A percentile compares a stretch with the other conserved stretches of the same genome.
Conservation (phyloP, 1,140 invertebrate genomes). For the Procambarus virginalis region DNA sequence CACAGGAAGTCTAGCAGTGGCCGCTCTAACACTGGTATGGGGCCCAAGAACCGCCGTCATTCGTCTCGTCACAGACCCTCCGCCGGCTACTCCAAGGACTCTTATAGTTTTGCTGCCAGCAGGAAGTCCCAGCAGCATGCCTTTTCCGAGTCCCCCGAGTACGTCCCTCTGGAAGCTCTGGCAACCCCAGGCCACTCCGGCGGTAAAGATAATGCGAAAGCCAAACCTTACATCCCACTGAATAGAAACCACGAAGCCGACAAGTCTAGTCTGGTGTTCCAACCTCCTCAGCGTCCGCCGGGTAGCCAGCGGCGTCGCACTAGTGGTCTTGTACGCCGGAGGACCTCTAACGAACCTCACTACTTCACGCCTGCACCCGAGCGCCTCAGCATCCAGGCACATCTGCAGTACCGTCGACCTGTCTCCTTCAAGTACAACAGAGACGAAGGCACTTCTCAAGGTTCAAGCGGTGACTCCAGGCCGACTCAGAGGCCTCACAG, state of each 20-base stretch:
- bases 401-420: slow-evolving; percentile 63
- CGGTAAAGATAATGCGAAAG: not conserved
- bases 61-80: not conserved
- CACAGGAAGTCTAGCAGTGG: slow-evolving; percentile 43
- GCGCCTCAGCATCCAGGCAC: slow-evolving; percentile 44
- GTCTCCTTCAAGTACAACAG: slow-evolving; percentile 65
- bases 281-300: slow-evolving; percentile 43
- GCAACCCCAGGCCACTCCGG: not conserved
- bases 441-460: not conserved
- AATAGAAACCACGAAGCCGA: slow-evolving; percentile 10
- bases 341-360: slow-evolving; percentile 24
- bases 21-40: slow-evolving; percentile 46
- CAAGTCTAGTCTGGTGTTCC: slow-evolving; percentile 42
- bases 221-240: slow-evolving; percentile 50
- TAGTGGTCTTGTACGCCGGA: slow-evolving; percentile 29
- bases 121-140: slow-evolving; percentile 31
- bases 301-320: slow-evolving; percentile 35
- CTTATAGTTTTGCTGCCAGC: slow-evolving; percentile 42
- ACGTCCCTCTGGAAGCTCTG: slow-evolving; percentile 45
- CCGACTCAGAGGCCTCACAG: not conserved
- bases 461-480: not conserved
- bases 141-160: not conserved
- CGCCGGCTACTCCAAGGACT: not conserved
- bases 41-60: slow-evolving; percentile 32
- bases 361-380: slow-evolving; percentile 45